Base-by-base conservation (phyloP, 1,140 invertebrate genomes). In the Drosophila jambulina region DNA sequence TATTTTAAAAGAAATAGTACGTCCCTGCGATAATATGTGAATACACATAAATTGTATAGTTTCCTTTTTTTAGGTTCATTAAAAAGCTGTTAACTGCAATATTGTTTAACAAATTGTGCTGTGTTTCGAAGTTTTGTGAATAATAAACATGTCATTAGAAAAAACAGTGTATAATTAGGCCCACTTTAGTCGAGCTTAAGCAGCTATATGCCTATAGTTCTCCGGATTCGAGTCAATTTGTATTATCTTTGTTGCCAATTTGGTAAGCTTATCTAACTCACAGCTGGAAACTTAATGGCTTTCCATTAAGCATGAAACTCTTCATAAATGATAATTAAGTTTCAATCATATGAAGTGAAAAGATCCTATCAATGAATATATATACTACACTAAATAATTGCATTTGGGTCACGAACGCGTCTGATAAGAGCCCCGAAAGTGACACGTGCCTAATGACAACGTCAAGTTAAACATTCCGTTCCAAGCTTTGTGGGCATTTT, bases 401-500 rank as follows among this genome's bases (percentile, higher is more conserved):
- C 48, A 36, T 38, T 54, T 70, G 15, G 62, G 62, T 54, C 67
- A 70, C 48, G 67, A 63, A 54, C 61, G 61, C 23, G 49, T 23
- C 21, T 59, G 70, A 74, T 74, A 59, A 68, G 13, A 40, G 45
- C 4, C 12, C 7, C 34, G 23, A 53, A 49, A 57, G 15, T 56
- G 36, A 32, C 70, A 56, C 70, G 49, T 72, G 65, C 36, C 38
- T 29, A 34, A 49, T 36, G 34, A 67, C 48, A 32, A 25, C 27
- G 12, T 63, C 49, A 19, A 25, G 13, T 43, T 43, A 17, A 42
- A n/a, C 29, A 53, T 48, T 48, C 36, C 48, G 49, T 23, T 45
- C 23, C 23, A 21, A 58, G 53, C 46, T 23, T 75, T 25, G 21
- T 48, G 21, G 25, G 54, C 34, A 76, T 71, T 68, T 81, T 81